phyloP scores from a whole-genome alignment of 2,888 invertebrate genomes.

The Pasiphila rectangulata region DNA sequence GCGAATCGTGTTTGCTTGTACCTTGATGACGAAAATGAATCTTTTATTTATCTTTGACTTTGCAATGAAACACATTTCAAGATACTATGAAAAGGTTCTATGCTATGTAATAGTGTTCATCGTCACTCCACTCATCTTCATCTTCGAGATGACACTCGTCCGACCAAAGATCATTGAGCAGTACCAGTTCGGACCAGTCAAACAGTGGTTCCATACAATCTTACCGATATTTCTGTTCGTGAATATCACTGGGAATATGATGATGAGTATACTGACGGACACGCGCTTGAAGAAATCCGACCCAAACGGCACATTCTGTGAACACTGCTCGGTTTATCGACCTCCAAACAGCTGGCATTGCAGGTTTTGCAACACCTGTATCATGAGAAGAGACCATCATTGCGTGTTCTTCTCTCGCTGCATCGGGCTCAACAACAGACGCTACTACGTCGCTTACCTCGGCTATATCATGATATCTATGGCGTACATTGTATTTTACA shows the following conservation, averaged over 20 bases:
- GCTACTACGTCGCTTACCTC: constrained; percentile 89
- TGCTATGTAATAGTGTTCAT: constrained; percentile 43
- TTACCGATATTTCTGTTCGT: constrained; percentile 48
- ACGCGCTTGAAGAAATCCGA: constrained; percentile 40
- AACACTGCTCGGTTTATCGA: constrained; percentile 84
- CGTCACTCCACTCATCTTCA: constrained; percentile 49
- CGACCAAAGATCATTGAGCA: constrained; percentile 42
- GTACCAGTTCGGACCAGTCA: constrained; percentile 38
- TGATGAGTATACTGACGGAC: constrained; percentile 47
- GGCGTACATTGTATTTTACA: constrained; percentile 83
- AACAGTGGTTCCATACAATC: constrained; percentile 44
- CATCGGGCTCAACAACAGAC: constrained; percentile 89
- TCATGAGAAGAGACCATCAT: constrained; percentile 90
- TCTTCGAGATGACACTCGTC: constrained; percentile 53
- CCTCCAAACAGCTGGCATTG: constrained; percentile 94
- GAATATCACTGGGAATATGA: constrained; percentile 59
- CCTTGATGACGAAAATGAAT: constrained; percentile 15
- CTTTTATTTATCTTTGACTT: constrained; percentile 8
- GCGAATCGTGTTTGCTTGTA: not conserved
- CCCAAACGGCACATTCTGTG: constrained; percentile 80
- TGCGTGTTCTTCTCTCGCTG: constrained; percentile 92
- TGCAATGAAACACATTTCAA: constrained; percentile 6
- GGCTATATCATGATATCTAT: constrained; percentile 85
- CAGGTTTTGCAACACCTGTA: constrained; percentile 87
- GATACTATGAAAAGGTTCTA: constrained; percentile 35